Evolutionary conservation across 2,113 vertebrate genomes (phyloP), one percentile per base, ranked within the genome.

Genomic region (Larimichthys crocea): DNA sequence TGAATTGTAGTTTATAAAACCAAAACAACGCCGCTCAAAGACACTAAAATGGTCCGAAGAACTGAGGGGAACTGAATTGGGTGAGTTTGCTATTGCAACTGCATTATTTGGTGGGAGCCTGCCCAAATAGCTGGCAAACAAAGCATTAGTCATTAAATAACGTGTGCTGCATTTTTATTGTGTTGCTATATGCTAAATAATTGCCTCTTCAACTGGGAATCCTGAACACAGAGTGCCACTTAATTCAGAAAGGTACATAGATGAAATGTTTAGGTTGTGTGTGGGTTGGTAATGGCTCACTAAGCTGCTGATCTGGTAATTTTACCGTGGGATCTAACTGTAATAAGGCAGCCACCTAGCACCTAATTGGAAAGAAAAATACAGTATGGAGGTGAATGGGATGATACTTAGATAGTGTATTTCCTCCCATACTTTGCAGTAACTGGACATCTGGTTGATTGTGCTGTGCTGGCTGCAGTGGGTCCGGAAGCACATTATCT

Each of bases 401-500:
- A 69, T 48, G 60, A 22, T 62, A n/a, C 52, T 59, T 22, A 35
- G 24, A 24, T 49, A 24, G 19, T 72, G 42, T 85, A 11, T 62
- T 31, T 31, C 20, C 35, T 53, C n/a, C 9, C 1, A 1, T 49
- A 17, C 10, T 24, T 40, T 63, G 35, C 61, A 49, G 75, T 31
- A 56, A 63, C 3, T 19, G 14, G 59, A 53, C n/a, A 44, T 52
- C 14, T 65, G 52, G 35, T 22, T 14, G 35, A 40, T 40, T 8
- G 35, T 46, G 40, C 16, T 15, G 16, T 56, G 26, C 49, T 76
- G 72, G 52, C 64, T 63, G 66, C 69, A 62, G 50, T 35, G 46
- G 17, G 20, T 70, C 71, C 40, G 50, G 22, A 53, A 56, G 64
- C 61, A 73, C 73, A 76, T 74, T 67, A 73, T 66, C 59, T 79